Evolutionary conservation across 1,140 invertebrate species (phyloP), one percentile per base, ranked within the genome.

Genomic region (Nasonia longicornis): DNA sequence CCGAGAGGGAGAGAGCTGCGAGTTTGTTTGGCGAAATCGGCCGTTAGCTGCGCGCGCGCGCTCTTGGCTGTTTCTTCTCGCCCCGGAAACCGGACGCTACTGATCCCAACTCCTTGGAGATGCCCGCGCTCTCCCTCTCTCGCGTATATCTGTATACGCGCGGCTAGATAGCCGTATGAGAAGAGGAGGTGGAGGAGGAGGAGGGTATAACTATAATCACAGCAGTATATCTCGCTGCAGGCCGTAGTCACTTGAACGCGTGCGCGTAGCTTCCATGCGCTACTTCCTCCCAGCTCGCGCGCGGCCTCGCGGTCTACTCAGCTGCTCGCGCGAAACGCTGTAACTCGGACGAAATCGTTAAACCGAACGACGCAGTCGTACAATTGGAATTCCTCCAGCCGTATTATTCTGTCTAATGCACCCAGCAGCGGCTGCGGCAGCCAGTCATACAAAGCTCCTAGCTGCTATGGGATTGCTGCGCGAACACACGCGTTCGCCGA

Each of bases 361-460:
- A 85, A 82, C 72, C 77, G 79, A 83, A 86, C 83, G 85, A 85
- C 79, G 83, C 82, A 84, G 82, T 71, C 71, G 73, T 80, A 79
- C 84, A 84, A 86, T 85, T 86, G 85, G 81, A 86, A 86, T 86
- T 86, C 74, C 83, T 86, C 75, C 81, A 83, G 81, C 69, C 70
- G 74, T 84, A 84, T 82, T 81, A 85, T 71, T 85, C 81, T 75
- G 77, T 83, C 82, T 84, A 84, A 84, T 85, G 78, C 83, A 76
- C 64, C 64, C 31, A 35, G 31, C 3, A 4, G 31, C 31, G 31
- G 31, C 31, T 4, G 31, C 73, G 20, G 77, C 45, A 67, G 42
- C 77, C 67, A 79, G 77, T 71, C 77, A 71, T 79, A 71, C 77
- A 79, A 79, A 64, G 52, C 22, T 45, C 52, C 42, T 14, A n/a